phyloP scores from a whole-genome alignment of 2,113 vertebrate genomes.

The Sylvietta virens region DNA sequence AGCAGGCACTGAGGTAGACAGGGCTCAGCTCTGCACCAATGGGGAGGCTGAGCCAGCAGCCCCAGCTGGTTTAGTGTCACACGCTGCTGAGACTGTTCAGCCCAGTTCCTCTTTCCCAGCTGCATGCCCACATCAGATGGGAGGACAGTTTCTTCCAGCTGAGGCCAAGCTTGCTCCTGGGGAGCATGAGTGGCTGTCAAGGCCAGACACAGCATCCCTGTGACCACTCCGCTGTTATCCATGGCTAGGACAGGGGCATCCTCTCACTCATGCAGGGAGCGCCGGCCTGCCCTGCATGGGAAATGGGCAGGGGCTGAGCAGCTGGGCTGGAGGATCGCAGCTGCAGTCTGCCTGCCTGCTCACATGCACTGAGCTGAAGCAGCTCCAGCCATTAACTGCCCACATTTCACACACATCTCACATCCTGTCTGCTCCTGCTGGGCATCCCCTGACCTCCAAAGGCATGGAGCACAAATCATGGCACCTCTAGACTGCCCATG shows the following conservation, averaged over 20 bases:
- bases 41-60: neutral
- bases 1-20: neutral
- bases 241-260: neutral
- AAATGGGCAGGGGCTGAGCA: neutral
- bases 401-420: accelerated
- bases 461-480: neutral
- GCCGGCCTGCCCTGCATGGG: neutral
- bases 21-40: neutral
- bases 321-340: neutral
- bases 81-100: neutral
- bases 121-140: neutral
- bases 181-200: neutral
- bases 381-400: neutral
- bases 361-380: neutral
- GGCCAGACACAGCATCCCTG: neutral
- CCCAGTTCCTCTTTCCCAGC: neutral
- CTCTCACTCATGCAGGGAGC: neutral
- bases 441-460: neutral
- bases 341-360: neutral
- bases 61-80: neutral
- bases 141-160: neutral
- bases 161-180: neutral
- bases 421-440: neutral
- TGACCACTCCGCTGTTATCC: neutral
- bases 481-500: neutral